Evolutionary conservation across 1,140 invertebrate genomes (phyloP).

Genomic region (Scylla paramamosain): DNA sequence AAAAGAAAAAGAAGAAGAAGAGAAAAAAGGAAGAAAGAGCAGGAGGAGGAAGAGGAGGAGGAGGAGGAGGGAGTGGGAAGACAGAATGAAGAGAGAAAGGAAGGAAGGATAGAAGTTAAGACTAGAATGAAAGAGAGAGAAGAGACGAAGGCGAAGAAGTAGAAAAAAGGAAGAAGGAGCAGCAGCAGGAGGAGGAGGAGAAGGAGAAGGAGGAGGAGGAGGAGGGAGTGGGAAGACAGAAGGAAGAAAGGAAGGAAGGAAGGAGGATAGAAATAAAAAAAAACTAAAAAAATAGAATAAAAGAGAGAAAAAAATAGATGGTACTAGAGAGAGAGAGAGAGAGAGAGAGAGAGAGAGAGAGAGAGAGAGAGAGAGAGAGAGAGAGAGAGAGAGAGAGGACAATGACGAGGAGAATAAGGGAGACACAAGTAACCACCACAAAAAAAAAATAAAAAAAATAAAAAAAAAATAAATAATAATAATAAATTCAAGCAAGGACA

Average conservation of each 20-base stretch:
- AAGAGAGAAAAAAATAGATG: too few species aligned
- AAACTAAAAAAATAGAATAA: too few species aligned
- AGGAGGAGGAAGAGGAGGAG: background rate
- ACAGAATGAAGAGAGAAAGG: background rate
- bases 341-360: too few species aligned
- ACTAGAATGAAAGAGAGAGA: background rate
- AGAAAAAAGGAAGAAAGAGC: too few species aligned
- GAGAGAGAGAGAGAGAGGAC: too few species aligned
- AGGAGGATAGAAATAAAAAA: too few species aligned
- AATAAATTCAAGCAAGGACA: background rate
- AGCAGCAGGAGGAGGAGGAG: background rate
- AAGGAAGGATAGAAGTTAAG: background rate
- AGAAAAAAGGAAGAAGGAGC: background rate
- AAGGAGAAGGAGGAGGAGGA: background rate
- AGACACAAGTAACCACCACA: too few species aligned
- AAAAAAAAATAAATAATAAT: background rate
- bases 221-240: background rate
- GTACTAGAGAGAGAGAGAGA: too few species aligned
- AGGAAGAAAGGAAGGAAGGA: too few species aligned
- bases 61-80: background rate
- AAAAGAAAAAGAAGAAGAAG: background rate
- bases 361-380: too few species aligned
- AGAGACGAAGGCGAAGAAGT: background rate
- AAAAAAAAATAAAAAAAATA: too few species aligned
- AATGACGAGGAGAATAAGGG: too few species aligned